These are phyloP conservation scores for Megathymus violae DNA, from an alignment of 1,140 invertebrate species.

Conservation along the genomic window DNA sequence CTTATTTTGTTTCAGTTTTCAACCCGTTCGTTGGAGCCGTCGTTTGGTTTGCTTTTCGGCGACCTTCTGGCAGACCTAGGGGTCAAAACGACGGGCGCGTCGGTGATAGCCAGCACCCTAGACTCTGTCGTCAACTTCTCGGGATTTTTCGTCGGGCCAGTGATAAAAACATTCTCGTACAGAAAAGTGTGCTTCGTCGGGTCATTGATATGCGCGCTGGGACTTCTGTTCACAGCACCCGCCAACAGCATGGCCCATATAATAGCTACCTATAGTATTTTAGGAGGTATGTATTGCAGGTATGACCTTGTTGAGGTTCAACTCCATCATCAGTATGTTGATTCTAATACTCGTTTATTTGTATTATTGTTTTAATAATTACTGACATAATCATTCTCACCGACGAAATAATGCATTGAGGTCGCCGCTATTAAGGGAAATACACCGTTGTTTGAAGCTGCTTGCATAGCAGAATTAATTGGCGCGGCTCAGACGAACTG, in stretches of 20 bases:
- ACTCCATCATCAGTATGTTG: neutral
- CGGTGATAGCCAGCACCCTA: slow-evolving; percentile 88
- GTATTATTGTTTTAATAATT: too few relatives aligned
- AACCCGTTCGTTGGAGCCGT: slow-evolving; percentile 89
- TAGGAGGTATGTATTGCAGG: slow-evolving; percentile 86
- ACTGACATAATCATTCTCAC: too few relatives aligned
- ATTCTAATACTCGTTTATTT: too few relatives aligned
- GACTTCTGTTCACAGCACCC: slow-evolving; percentile 87
- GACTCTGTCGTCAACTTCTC: slow-evolving; percentile 91
- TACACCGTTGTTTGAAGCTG: too few relatives aligned
- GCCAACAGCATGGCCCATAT: slow-evolving; percentile 89
- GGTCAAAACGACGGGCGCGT: slow-evolving; percentile 88
- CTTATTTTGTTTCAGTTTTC: slow-evolving; percentile 85
- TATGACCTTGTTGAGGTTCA: neutral
- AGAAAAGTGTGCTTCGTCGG: slow-evolving; percentile 89
- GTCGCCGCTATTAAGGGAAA: too few relatives aligned
- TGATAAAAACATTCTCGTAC: slow-evolving; percentile 89
- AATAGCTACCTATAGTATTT: slow-evolving; percentile 89
- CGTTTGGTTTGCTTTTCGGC: slow-evolving; percentile 90
- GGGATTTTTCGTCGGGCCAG: slow-evolving; percentile 88
- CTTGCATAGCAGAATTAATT: too few relatives aligned
- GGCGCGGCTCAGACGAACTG: too few relatives aligned
- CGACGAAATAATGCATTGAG: too few relatives aligned
- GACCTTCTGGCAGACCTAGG: slow-evolving; percentile 87
- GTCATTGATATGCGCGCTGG: slow-evolving; percentile 86